Percentiles rank a stretch among this genome's conserved stretches.
phyloP scores from a whole-genome alignment of 2,888 invertebrate genomes.

The Plebejus argus region DNA sequence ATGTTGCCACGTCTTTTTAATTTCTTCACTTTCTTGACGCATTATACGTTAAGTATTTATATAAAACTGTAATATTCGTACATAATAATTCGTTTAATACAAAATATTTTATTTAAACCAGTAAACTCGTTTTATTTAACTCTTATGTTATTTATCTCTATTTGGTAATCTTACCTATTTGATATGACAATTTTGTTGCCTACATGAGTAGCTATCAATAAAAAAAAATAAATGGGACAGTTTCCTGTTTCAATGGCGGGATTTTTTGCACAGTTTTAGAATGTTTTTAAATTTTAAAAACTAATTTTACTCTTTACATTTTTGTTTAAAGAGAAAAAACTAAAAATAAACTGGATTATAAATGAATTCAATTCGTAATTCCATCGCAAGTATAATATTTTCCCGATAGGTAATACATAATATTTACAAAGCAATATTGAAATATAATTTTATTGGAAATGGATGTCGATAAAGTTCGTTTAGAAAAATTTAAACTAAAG shows the following conservation, averaged over 20 bases:
- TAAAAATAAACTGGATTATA: too few relatives aligned
- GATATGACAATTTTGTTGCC: neutral
- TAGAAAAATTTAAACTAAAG: neutral
- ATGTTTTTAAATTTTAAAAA: too few relatives aligned
- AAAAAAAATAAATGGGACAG: neutral
- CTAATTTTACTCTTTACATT: too few relatives aligned
- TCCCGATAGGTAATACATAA: neutral
- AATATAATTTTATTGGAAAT: neutral
- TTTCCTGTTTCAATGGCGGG: too few relatives aligned
- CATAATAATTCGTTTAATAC: constrained; percentile 7
- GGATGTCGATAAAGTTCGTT: neutral
- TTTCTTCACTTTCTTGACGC: too few relatives aligned
- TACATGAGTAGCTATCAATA: neutral
- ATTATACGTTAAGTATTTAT: neutral
- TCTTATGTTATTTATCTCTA: neutral
- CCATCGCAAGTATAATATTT: too few relatives aligned
- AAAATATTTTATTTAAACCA: neutral
- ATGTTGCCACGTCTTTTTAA: too few relatives aligned
- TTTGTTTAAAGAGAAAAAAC: too few relatives aligned
- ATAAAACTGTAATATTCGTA: constrained; percentile 23
- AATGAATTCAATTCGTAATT: neutral
- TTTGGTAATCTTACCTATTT: neutral
- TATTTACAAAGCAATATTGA: too few relatives aligned
- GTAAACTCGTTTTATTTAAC: neutral
- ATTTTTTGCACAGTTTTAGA: too few relatives aligned